Evolutionary conservation across 1,140 invertebrate species (phyloP).

Genomic region (Ips typographus): DNA sequence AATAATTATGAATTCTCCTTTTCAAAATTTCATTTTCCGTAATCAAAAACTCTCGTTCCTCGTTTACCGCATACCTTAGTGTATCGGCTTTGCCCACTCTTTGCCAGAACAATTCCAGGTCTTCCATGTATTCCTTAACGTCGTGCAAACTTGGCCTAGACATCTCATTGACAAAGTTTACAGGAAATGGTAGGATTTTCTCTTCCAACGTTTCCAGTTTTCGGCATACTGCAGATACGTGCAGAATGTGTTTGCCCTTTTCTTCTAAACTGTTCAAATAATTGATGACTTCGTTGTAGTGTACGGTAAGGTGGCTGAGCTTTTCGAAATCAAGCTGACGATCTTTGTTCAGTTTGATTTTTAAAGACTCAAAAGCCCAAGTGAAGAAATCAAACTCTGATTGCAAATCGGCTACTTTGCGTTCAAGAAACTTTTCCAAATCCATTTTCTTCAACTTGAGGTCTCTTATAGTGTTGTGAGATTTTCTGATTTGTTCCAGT

Average conservation of each 20-base stretch:
- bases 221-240: constrained; percentile 57
- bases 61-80: constrained; percentile 39
- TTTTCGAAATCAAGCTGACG: too few species aligned
- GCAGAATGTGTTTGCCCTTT: constrained; percentile 50
- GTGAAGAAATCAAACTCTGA: too few species aligned
- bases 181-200: constrained; percentile 51
- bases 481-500: too few species aligned
- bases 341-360: too few species aligned
- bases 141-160: constrained; percentile 19
- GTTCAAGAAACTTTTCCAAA: too few species aligned
- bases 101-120: constrained; percentile 45
- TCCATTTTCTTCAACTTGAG: too few species aligned
- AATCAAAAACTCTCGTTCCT: constrained; percentile 43
- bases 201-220: constrained; percentile 61
- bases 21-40: constrained; percentile 41
- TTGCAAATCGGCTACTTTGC: too few species aligned
- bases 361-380: too few species aligned
- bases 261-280: too few species aligned
- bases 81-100: constrained; percentile 41
- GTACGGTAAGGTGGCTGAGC: too few species aligned
- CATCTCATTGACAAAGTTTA: constrained; percentile 26
- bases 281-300: too few species aligned
- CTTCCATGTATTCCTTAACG: constrained; percentile 14
- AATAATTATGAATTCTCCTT: constrained; percentile 39
- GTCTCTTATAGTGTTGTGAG: too few species aligned